phyloP scores from a whole-genome alignment of 2,797 vertebrate genomes.

The Smutsia gigantea region DNA sequence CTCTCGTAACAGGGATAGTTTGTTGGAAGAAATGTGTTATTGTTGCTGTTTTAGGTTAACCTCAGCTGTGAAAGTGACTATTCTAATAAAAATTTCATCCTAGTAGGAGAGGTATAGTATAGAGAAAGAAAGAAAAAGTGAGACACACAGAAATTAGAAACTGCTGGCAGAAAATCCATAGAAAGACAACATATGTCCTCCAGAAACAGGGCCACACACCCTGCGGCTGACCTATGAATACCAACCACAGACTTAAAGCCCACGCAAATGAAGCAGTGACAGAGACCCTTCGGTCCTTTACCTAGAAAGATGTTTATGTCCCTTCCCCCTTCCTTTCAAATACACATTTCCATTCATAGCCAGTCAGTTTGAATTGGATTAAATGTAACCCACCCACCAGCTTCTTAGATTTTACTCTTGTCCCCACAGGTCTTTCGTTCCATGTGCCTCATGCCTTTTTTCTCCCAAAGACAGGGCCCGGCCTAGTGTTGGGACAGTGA shows the following conservation, averaged over 20 bases:
- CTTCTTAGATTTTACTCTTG: neutral
- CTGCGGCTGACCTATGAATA: too few relatives aligned
- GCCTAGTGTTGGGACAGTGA: too few relatives aligned
- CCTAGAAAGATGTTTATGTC: neutral
- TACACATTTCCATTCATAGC: accelerated
- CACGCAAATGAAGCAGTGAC: too few relatives aligned
- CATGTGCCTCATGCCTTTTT: neutral
- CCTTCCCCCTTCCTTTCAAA: neutral
- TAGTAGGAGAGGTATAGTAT: neutral
- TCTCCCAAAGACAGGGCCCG: neutral
- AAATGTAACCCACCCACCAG: neutral
- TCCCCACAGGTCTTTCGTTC: neutral
- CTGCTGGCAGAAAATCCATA: neutral
- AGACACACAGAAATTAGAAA: neutral
- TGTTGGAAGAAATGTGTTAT: neutral
- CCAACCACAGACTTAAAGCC: accelerated
- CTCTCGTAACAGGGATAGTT: accelerated
- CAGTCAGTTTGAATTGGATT: neutral
- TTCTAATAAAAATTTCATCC: neutral
- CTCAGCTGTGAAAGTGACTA: neutral
- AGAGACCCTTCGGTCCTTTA: neutral
- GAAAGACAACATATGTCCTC: neutral
- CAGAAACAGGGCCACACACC: accelerated
- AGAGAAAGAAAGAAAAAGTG: neutral
- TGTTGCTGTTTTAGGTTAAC: neutral